Percentiles rank a stretch among this genome's conserved stretches.
phyloP scores from a whole-genome alignment of 2,113 vertebrate species.

The Pantherophis guttatus region DNA sequence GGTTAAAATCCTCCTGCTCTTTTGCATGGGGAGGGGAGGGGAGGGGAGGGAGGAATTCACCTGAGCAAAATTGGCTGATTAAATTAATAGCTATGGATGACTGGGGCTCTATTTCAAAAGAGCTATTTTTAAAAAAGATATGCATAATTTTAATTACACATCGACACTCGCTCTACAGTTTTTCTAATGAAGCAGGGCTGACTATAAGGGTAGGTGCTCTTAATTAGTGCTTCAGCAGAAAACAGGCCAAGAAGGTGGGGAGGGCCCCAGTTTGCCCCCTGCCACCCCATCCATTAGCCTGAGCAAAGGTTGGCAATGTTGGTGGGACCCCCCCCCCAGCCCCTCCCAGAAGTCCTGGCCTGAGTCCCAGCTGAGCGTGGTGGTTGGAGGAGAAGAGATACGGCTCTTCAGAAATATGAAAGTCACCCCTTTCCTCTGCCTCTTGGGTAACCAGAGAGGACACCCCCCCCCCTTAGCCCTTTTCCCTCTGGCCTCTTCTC shows the following conservation, averaged over 20 bases:
- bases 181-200: slow-evolving; percentile 39
- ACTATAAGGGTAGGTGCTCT: slow-evolving; percentile 36
- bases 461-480: neutral
- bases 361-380: neutral
- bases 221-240: neutral
- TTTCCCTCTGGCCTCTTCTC: neutral
- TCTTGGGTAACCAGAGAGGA: neutral
- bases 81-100: slow-evolving; percentile 32
- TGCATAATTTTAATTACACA: slow-evolving; percentile 50
- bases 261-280: fast-evolving
- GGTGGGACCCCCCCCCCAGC: neutral
- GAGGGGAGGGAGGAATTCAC: slow-evolving; percentile 41
- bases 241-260: fast-evolving
- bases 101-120: slow-evolving; percentile 39
- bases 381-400: neutral
- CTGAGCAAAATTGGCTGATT: slow-evolving; percentile 33
- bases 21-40: neutral
- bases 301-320: fast-evolving
- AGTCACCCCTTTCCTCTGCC: neutral
- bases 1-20: slow-evolving; percentile 12
- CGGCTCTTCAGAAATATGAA: neutral
- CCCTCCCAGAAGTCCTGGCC: neutral
- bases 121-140: slow-evolving; percentile 39
- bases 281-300: fast-evolving
- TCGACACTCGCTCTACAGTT: slow-evolving; percentile 6